These are phyloP conservation scores for Anguilla rostrata DNA, from an alignment of 2,113 vertebrate species.

Conservation along the genomic window DNA sequence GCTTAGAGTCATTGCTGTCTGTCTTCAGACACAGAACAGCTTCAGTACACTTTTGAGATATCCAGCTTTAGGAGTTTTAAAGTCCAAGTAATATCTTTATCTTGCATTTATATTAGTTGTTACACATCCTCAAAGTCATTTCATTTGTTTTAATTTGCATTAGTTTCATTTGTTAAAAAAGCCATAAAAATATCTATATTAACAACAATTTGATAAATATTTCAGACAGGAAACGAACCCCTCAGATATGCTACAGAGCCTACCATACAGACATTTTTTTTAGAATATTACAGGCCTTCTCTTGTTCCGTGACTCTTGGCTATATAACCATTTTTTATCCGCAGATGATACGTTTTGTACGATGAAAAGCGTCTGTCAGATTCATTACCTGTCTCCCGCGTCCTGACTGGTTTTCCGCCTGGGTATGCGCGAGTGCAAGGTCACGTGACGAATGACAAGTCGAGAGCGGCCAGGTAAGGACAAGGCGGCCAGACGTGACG, in stretches of 20 bases:
- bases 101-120: no score
- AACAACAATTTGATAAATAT: not conserved
- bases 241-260: not conserved
- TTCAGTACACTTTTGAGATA: no score
- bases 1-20: not conserved
- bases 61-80: no score
- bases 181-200: no score
- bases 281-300: not conserved
- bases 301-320: not conserved
- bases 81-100: no score
- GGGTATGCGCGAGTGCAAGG: not conserved
- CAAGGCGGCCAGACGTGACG: not conserved
- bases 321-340: not conserved
- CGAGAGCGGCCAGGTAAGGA: not conserved
- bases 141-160: no score
- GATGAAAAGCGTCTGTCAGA: slow-evolving; percentile 1
- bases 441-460: not conserved
- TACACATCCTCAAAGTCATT: no score
- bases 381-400: not conserved
- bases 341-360: not conserved
- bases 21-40: no score
- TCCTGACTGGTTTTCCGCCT: not conserved
- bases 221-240: not conserved
- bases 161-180: no score
- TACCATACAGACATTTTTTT: not conserved